Base-by-base conservation (phyloP, 2,113 vertebrate species). In the Pogona vitticeps region DNA sequence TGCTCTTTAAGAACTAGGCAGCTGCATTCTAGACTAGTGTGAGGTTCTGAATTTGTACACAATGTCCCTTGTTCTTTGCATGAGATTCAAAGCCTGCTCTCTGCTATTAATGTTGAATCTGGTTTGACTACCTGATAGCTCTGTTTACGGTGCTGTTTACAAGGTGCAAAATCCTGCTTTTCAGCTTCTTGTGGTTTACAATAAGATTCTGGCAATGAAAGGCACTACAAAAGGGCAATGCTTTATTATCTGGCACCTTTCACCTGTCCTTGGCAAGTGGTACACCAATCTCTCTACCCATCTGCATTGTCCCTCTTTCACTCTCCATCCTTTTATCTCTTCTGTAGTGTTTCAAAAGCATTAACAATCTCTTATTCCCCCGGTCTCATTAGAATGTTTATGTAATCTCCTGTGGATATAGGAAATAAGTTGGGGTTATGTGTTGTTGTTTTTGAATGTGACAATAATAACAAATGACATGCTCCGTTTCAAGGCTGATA, bases 261-360 rank as follows among this genome's bases (percentile, higher is more conserved):
- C 91, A 92, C 94, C 92, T 94, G 92, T 84, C 40, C 86, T 92
- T 72, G 71, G 70, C 90, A 90, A 76, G 91, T 91, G 91, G 78
- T 89, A 33, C 59, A 72, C 46, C 86, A 72, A 86, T 87, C 90
- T 88, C 90, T 94, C 93, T 95, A 94, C 94, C 94, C 93, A 94
- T 92, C 85, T 63, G 28, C n/a, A 12, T 26, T 71, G 61, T 87
- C 89, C 90, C 89, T 92, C 46, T 84, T 88, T 91, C 87, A 88
- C 82, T 91, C 91, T 52, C 40, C 65, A 87, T 90, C 92, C 79
- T 84, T 92, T 93, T 93, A 71, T 72, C 90, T 93, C 88, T 92
- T 0, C 90, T 82, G 90, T 91, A 88, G 80, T 87, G 75, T 65
- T 88, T 56, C 85, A 86, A 84, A 88, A 88, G 86, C 40, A 72